Conservation (phyloP, 1,140 invertebrate genomes). For the Drosophila prosaltans region DNA sequence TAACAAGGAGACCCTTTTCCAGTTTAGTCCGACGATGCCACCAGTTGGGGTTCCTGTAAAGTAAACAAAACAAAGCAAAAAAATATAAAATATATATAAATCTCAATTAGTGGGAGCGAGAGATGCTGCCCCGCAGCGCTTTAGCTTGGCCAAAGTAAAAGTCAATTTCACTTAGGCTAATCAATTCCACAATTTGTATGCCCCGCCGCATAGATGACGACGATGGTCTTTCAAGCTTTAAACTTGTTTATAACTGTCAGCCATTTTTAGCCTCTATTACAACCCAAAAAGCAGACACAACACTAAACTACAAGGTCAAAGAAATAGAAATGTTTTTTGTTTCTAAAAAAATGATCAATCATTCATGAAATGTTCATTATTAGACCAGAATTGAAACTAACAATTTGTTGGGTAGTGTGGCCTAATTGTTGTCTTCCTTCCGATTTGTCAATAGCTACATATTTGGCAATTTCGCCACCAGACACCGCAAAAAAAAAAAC, state of each 20-base stretch:
- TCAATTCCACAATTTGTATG: constrained; percentile 45
- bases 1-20: constrained; percentile 89
- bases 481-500: constrained; percentile 25
- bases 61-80: constrained; percentile 17
- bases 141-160: constrained; percentile 20
- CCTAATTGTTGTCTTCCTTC: constrained; percentile 62
- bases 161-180: constrained; percentile 40
- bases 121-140: constrained; percentile 18
- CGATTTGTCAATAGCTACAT: constrained; percentile 53
- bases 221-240: constrained; percentile 19
- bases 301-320: neutral
- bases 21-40: constrained; percentile 91
- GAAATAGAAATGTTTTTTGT: no score
- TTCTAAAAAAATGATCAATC: no score
- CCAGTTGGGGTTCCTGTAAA: constrained; percentile 91
- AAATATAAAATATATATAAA: constrained; percentile 24
- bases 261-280: neutral
- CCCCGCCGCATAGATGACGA: neutral
- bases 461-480: constrained; percentile 32
- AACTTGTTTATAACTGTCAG: constrained; percentile 44
- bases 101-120: constrained; percentile 34
- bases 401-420: constrained; percentile 30
- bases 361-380: no score
- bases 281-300: neutral
- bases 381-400: neutral